Conservation (phyloP, 2,113 vertebrate genomes). For the Oreotragus oreotragus region DNA sequence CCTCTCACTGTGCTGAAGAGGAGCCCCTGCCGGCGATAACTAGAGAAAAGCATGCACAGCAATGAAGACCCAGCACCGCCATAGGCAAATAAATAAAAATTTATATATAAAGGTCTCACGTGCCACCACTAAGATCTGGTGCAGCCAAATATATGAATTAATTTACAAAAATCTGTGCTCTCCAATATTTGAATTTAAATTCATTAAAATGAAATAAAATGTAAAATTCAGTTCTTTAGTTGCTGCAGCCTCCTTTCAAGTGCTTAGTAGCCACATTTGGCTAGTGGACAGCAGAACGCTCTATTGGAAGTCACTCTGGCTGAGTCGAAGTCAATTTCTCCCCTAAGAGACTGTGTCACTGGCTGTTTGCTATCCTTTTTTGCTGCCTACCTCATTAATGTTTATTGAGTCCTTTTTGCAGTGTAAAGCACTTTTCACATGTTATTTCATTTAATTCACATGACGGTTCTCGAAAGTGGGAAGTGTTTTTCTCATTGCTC, state of each 20-base stretch:
- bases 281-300: neutral
- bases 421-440: neutral
- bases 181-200: neutral
- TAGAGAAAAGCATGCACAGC: neutral
- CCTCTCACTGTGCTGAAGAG: fast-evolving
- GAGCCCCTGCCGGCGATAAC: neutral
- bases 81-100: neutral
- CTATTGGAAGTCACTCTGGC: neutral
- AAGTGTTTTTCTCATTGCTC: neutral
- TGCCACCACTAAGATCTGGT: neutral
- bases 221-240: neutral
- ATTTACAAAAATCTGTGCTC: neutral
- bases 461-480: neutral
- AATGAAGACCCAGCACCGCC: neutral
- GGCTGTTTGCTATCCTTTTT: neutral
- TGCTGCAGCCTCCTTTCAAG: neutral
- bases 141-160: neutral
- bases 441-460: neutral
- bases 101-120: neutral
- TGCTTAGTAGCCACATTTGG: neutral
- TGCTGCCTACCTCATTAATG: neutral
- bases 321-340: neutral
- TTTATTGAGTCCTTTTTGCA: neutral
- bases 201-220: neutral
- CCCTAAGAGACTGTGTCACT: neutral